Conservation (phyloP, 2,113 vertebrate species). For the Pogonocichla stellata region DNA sequence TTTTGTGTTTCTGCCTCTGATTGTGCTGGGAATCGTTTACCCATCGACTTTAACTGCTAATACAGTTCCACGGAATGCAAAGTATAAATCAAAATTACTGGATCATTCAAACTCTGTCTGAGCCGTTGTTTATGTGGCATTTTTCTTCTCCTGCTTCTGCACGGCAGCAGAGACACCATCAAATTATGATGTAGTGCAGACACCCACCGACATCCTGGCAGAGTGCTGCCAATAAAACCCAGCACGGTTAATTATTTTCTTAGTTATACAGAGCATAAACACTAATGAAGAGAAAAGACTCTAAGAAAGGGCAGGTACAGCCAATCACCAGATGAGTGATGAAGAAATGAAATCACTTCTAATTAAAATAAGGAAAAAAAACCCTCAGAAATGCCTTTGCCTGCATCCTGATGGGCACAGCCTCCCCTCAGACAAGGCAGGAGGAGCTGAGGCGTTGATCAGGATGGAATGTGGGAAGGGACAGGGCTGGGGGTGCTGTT, state of each 20-base stretch:
- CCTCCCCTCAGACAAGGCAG: background rate
- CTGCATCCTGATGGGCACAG: background rate
- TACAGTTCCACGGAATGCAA: conserved; percentile 68
- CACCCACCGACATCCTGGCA: conserved; percentile 32
- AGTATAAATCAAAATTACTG: conserved; percentile 81
- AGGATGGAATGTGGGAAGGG: background rate
- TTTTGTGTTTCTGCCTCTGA: conserved; percentile 63
- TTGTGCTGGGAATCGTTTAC: conserved; percentile 65
- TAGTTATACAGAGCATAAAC: conserved; percentile 70
- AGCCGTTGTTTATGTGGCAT: conserved; percentile 70
- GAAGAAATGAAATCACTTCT: background rate
- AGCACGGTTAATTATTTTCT: conserved; percentile 66
- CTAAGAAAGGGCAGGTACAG: conserved; percentile 31
- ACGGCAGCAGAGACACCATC: conserved; percentile 53
- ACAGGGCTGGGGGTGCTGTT: background rate
- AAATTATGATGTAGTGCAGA: conserved; percentile 74
- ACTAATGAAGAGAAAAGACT: conserved; percentile 63
- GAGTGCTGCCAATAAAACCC: conserved; percentile 57
- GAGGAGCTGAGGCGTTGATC: background rate
- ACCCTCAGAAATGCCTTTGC: background rate
- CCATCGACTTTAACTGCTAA: conserved; percentile 73
- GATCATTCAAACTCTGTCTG: conserved; percentile 69
- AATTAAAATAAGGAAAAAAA: background rate
- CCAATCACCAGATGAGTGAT: background rate
- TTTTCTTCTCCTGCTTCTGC: conserved; percentile 66